phyloP scores from a whole-genome alignment of 2,113 vertebrate species.

The Shinisaurus crocodilurus region DNA sequence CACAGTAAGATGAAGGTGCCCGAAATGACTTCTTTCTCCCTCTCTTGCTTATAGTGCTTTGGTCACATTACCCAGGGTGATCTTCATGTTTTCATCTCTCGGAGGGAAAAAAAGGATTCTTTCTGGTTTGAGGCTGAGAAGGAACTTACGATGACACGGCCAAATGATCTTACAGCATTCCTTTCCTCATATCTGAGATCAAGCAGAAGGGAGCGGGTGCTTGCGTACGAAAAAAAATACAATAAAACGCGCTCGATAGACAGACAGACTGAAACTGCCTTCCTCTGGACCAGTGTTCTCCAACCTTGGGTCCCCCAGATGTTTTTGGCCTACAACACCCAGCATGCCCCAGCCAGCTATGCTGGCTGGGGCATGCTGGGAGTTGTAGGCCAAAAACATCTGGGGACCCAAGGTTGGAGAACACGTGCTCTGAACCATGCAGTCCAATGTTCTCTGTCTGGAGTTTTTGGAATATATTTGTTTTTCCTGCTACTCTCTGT shows the following conservation, averaged over 20 bases:
- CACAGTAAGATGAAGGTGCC: not conserved
- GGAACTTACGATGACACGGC: not conserved
- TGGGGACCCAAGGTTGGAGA: no score
- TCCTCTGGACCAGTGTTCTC: not conserved
- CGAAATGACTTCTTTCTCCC: not conserved
- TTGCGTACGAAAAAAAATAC: not conserved
- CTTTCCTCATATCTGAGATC: not conserved
- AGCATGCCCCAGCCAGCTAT: no score
- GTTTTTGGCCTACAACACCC: no score
- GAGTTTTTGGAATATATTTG: no score
- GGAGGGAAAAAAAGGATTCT: not conserved
- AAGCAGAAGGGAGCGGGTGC: not conserved
- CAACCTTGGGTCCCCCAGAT: no score
- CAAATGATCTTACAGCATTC: not conserved
- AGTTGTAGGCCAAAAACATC: no score
- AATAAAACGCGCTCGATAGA: not conserved
- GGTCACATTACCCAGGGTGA: not conserved
- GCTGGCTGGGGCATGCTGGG: no score
- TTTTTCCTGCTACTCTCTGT: not conserved
- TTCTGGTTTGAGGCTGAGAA: not conserved
- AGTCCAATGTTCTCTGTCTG: not conserved
- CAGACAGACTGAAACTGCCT: not conserved
- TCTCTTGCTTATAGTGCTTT: not conserved
- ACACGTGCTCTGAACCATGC: not conserved
- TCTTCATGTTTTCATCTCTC: constrained; percentile 4